Evolutionary conservation across 2,888 invertebrate genomes (phyloP).

Genomic region (Trissolcus japonicus): DNA sequence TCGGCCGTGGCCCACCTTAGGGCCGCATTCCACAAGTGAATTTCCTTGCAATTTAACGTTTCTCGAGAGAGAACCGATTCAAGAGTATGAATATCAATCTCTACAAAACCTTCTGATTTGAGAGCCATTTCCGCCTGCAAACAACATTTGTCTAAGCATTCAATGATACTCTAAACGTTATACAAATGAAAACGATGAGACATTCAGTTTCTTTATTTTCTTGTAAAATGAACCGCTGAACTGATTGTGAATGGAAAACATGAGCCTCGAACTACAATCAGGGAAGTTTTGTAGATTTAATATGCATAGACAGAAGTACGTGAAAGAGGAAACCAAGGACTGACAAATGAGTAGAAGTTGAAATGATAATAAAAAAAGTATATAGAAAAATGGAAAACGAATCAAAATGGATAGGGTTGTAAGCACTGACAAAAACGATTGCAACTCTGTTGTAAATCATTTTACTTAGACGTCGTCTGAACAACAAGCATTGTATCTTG

Average conservation of each 20-base stretch:
- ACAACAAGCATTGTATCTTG: conserved; percentile 32
- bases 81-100: conserved; percentile 95
- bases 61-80: conserved; percentile 94
- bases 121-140: conserved; percentile 95
- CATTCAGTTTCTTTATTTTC: conserved; percentile 21
- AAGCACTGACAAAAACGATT: conserved; percentile 43
- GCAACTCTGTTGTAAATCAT: conserved; percentile 43
- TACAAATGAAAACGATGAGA: conserved; percentile 49
- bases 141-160: conserved; percentile 59
- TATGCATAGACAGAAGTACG: conserved; percentile 49
- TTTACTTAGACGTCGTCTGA: conserved; percentile 41
- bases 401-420: conserved; percentile 43
- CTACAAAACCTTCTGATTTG: conserved; percentile 95
- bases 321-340: conserved; percentile 1
- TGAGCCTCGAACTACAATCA: conserved; percentile 40
- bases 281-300: conserved; percentile 60
- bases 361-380: conserved; percentile 18
- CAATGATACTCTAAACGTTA: conserved; percentile 36
- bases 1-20: conserved; percentile 95
- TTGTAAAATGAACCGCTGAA: conserved; percentile 18
- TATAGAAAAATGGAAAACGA: conserved; percentile 1
- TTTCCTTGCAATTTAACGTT: conserved; percentile 96
- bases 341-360: conserved; percentile 1
- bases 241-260: conserved; percentile 20
- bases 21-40: conserved; percentile 92